These are phyloP conservation scores for Syrista parreyssii DNA, from an alignment of 2,888 invertebrate genomes.

Conservation along the genomic window DNA sequence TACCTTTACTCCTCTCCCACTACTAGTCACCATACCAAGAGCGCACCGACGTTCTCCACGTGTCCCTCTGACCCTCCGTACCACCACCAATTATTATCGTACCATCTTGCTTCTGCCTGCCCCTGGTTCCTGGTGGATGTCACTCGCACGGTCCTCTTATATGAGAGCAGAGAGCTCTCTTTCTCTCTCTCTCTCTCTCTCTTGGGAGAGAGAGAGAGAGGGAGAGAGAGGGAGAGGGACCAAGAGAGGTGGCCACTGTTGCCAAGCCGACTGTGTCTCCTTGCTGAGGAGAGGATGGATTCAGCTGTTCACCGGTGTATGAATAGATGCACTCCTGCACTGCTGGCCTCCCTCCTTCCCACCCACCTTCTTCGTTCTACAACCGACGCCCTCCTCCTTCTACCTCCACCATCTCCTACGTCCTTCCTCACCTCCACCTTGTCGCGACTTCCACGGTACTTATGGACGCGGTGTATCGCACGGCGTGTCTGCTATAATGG, in stretches of 20 bases:
- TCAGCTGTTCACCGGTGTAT: constrained; percentile 27
- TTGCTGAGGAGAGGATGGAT: constrained; percentile 5
- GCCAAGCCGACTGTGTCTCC: constrained; percentile 41
- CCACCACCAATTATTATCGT: constrained; percentile 48
- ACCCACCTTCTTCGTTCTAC: constrained; percentile 9
- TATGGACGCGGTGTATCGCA: constrained; percentile 25
- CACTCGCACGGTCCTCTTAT: constrained; percentile 24
- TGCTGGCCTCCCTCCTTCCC: constrained; percentile 7
- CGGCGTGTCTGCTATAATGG: constrained; percentile 55
- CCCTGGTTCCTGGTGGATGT: constrained; percentile 20
- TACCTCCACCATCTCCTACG: constrained; percentile 12
- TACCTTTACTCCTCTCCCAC: constrained; percentile 19
- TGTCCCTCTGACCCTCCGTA: constrained; percentile 28
- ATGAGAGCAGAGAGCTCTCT: constrained; percentile 20
- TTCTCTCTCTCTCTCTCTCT: constrained; percentile 26
- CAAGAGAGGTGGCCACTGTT: constrained; percentile 52
- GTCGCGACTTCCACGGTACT: constrained; percentile 14
- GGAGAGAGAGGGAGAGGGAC: constrained; percentile 15
- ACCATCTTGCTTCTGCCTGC: constrained; percentile 43
- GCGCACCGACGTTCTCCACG: constrained; percentile 13
- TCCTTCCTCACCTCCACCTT: constrained; percentile 22
- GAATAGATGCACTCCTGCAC: constrained; percentile 42
- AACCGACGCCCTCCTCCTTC: constrained; percentile 9
- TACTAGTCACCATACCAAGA: constrained; percentile 17
- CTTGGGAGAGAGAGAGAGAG: constrained; percentile 13